Base-by-base conservation (phyloP, 2,888 invertebrate genomes). In the Drosophila incognita region DNA sequence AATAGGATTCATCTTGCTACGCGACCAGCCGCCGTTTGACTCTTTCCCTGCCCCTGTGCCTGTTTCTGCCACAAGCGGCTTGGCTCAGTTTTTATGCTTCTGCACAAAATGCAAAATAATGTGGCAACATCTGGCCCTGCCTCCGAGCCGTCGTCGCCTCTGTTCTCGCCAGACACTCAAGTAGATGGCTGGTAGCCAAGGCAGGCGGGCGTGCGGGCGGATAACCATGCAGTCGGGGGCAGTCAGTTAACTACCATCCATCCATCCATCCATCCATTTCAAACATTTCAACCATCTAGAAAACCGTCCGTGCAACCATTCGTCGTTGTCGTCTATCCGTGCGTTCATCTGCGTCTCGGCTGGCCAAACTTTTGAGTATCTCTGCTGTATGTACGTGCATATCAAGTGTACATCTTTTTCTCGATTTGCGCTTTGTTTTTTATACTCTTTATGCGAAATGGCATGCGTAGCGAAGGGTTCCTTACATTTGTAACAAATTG, bases 31-130 rank as follows among this genome's bases (percentile, higher is more conserved):
- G 84, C 70, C 71, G 81, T 71, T 86, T 75, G 83, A 67, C 74
- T 77, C 62, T 57, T 49, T 49, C 21, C 63, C 40, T 51, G 48
- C 63, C 5, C 36, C 59, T 59, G 21, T 15, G 29, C 8, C 21
- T 40, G 8, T 21, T 33, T 15, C 15, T 21, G 38, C 29, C 59
- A 52, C 69, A 75, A 62, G 57, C 76, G 53, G 31, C 63, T 71
- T 64, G 72, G 68, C 61, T 72, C 61, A 58, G 49, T 64, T 66
- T 61, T 81, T 77, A 57, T 79, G 69, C 81, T 74, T 64, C 74
- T 81, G 80, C 87, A 79, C 76, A 79, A 90, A 88, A 88, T 90
- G 84, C 88, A 90, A 85, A 85, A 90, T 85, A 85, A 83, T 82
- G 81, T 81, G 81, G 78, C 81, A 80, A 71, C 74, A 69, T 76